phyloP scores from a whole-genome alignment of 2,888 invertebrate genomes.

The Drosophila melanosoma region DNA sequence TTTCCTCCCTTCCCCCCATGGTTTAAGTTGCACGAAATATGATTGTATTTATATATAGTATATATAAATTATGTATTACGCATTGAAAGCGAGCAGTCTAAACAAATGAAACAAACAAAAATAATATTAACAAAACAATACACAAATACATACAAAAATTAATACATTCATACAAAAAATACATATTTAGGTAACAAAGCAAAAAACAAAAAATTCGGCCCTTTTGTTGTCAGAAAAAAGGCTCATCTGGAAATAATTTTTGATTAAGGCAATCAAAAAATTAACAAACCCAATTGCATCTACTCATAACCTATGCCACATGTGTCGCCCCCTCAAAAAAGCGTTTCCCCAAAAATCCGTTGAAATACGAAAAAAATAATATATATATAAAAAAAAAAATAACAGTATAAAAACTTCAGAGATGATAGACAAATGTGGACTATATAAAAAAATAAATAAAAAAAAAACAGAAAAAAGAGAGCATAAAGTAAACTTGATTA shows the following conservation, averaged over 20 bases:
- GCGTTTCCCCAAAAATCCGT: conserved; percentile 39
- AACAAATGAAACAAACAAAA: conserved; percentile 43
- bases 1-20: conserved; percentile 6
- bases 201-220: conserved; percentile 32
- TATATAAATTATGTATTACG: conserved; percentile 74
- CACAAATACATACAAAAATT: conserved; percentile 28
- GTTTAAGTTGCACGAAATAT: conserved; percentile 76
- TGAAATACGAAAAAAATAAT: conserved; percentile 29
- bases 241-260: conserved; percentile 22
- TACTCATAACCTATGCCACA: conserved; percentile 44
- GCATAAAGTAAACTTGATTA: conserved; percentile 74
- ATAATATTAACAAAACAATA: conserved; percentile 9
- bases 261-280: conserved; percentile 48
- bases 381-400: conserved; percentile 8
- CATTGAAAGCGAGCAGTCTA: conserved; percentile 70
- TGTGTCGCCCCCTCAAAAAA: conserved; percentile 33
- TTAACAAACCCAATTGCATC: conserved; percentile 48
- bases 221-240: conserved; percentile 9
- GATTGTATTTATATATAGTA: conserved; percentile 77
- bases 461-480: conserved; percentile 28
- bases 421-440: conserved; percentile 67
- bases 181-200: conserved; percentile 43
- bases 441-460: conserved; percentile 24
- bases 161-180: conserved; percentile 22
- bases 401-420: conserved; percentile 60